A percentile compares a stretch with the other conserved stretches of the same genome.
Conservation (phyloP, 1,140 invertebrate species). For the Hesperophylax magnus region DNA sequence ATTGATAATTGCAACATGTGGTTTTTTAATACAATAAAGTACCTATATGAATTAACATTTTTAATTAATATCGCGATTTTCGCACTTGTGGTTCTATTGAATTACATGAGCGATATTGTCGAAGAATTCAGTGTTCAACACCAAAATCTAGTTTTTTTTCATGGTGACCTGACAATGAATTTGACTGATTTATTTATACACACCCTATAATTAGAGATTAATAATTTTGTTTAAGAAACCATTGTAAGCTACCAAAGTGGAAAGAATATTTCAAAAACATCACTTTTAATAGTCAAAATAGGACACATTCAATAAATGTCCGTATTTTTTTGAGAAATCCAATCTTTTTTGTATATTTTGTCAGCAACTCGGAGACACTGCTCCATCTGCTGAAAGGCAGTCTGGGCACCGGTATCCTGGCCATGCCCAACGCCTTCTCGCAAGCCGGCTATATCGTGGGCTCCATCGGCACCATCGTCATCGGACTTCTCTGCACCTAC, state of each 20-base stretch:
- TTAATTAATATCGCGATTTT: too few relatives aligned
- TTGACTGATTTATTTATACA: too few relatives aligned
- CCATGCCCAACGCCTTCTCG: conserved; percentile 81
- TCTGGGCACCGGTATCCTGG: conserved; percentile 82
- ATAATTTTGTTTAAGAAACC: too few relatives aligned
- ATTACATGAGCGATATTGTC: too few relatives aligned
- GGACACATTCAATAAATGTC: background rate
- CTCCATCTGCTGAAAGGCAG: conserved; percentile 79
- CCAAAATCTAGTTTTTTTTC: too few relatives aligned
- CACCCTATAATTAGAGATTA: too few relatives aligned
- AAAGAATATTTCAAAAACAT: background rate
- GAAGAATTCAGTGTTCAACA: too few relatives aligned
- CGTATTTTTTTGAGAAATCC: background rate
- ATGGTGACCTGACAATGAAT: too few relatives aligned
- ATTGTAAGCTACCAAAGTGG: background rate
- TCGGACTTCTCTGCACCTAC: conserved; percentile 78
- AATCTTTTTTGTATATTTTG: conserved; percentile 48
- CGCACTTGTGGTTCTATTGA: too few relatives aligned
- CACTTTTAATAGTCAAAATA: background rate
- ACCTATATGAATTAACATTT: too few relatives aligned
- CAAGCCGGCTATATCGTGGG: conserved; percentile 79
- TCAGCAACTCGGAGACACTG: conserved; percentile 75
- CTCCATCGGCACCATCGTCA: conserved; percentile 72
- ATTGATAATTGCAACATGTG: too few relatives aligned
- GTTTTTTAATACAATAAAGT: too few relatives aligned